phyloP scores from a whole-genome alignment of 2,113 vertebrate species.

The Psammodynastes pulverulentus region DNA sequence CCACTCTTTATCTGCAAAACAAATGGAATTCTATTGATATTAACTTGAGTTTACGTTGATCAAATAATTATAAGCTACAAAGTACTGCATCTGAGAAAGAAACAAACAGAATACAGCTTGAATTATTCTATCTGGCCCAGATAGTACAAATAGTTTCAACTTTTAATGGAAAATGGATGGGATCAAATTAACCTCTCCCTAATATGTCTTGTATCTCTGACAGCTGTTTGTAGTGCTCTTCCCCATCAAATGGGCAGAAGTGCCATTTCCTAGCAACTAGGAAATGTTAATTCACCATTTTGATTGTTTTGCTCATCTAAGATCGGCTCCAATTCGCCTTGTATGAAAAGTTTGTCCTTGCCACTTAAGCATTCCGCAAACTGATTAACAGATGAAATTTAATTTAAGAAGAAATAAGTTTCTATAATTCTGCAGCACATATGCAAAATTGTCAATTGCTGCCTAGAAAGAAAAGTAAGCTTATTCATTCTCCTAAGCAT shows the following conservation, averaged over 20 bases:
- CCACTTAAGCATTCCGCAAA: slow-evolving; percentile 11
- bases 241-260: slow-evolving; percentile 56
- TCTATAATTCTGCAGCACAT: background rate
- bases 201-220: slow-evolving; percentile 56
- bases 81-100: slow-evolving; percentile 3
- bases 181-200: slow-evolving; percentile 72
- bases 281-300: slow-evolving; percentile 71
- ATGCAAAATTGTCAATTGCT: background rate
- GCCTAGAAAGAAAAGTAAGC: background rate
- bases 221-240: slow-evolving; percentile 49
- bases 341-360: slow-evolving; percentile 41
- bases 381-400: background rate
- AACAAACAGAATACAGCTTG: slow-evolving; percentile 20
- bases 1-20: slow-evolving; percentile 27
- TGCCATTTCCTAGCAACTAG: slow-evolving; percentile 67
- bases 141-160: slow-evolving; percentile 70
- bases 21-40: background rate
- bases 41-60: background rate
- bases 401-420: slow-evolving; percentile 2
- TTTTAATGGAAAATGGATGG: slow-evolving; percentile 62
- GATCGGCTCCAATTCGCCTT: slow-evolving; percentile 51
- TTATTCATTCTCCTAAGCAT: background rate
- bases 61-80: slow-evolving; percentile 32
- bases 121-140: slow-evolving; percentile 38
- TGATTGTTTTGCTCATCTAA: slow-evolving; percentile 60